phyloP scores from a whole-genome alignment of 2,113 vertebrate genomes.

The Penelope pileata region DNA sequence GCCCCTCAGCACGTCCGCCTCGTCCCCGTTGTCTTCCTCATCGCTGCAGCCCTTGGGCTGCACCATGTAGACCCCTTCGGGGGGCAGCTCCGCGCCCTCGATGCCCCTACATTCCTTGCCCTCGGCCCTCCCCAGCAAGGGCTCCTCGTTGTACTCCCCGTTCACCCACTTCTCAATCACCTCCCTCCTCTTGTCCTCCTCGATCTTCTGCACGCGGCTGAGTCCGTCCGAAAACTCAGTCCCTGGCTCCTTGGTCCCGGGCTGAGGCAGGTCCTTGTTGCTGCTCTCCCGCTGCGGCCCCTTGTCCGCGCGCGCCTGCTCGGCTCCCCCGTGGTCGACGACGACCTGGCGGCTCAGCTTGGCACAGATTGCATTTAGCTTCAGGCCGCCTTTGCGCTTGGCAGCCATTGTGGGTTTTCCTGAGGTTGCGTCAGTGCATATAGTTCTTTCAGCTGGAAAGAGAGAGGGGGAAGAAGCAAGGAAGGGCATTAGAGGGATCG shows the following conservation, averaged over 20 bases:
- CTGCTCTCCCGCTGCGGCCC: slow-evolving; percentile 79
- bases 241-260: slow-evolving; percentile 78
- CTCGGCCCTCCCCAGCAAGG: slow-evolving; percentile 61
- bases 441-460: slow-evolving; percentile 93
- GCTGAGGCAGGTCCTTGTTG: slow-evolving; percentile 83
- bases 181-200: slow-evolving; percentile 96
- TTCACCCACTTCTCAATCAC: slow-evolving; percentile 99
- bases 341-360: slow-evolving; percentile 99
- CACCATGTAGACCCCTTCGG: slow-evolving; percentile 97
- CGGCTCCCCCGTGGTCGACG: slow-evolving; percentile 85
- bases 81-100: slow-evolving; percentile 83
- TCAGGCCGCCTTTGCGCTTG: slow-evolving; percentile 99
- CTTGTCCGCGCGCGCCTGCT: slow-evolving; percentile 83
- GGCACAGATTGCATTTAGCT: slow-evolving; percentile 99
- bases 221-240: slow-evolving; percentile 80
- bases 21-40: slow-evolving; percentile 89
- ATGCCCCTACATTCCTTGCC: slow-evolving; percentile 71
- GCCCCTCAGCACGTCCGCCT: slow-evolving; percentile 66
- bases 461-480: slow-evolving; percentile 11
- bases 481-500: slow-evolving; percentile 38
- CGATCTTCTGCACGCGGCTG: slow-evolving; percentile 82
- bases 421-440: slow-evolving; percentile 96
- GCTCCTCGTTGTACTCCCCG: slow-evolving; percentile 93
- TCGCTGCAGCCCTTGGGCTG: slow-evolving; percentile 97
- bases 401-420: slow-evolving; percentile 97